Percentiles rank a stretch among this genome's conserved stretches.
Evolutionary conservation across 2,797 vertebrate species (phyloP).

Genomic region (Erpetoichthys calabaricus): DNA sequence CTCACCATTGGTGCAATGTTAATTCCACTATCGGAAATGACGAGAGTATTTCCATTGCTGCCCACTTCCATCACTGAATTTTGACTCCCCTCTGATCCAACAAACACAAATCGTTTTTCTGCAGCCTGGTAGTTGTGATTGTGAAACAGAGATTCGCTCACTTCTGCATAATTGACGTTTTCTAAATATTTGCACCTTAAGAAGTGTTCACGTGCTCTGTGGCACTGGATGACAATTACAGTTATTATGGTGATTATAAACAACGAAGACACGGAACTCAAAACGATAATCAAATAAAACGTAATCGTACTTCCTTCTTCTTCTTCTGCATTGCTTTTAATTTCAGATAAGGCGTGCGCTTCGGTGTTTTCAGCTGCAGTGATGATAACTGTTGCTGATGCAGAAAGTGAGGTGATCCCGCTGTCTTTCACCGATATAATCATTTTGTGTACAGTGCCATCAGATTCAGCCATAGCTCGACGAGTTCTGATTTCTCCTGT

Average conservation of each 20-base stretch:
- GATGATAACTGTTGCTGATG: conserved; percentile 17
- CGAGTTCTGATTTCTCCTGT: conserved; percentile 21
- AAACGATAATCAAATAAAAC: conserved; percentile 29
- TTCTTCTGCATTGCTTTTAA: not conserved
- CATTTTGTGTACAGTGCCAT: conserved; percentile 21
- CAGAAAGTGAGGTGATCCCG: conserved; percentile 23
- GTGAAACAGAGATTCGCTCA: conserved; percentile 24
- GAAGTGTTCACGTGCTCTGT: not conserved
- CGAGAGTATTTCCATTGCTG: conserved; percentile 30
- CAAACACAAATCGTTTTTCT: conserved; percentile 44
- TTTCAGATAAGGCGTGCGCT: not conserved
- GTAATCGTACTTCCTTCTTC: conserved; percentile 10
- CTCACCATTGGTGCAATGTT: no score
- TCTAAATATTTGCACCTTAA: no score
- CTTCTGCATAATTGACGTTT: conserved; percentile 16
- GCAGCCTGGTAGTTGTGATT: conserved; percentile 45
- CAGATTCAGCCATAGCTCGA: conserved; percentile 13
- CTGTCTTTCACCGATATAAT: conserved; percentile 26
- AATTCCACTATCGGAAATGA: conserved; percentile 27
- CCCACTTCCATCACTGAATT: conserved; percentile 36
- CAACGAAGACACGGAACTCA: conserved; percentile 30
- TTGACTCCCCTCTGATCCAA: conserved; percentile 41
- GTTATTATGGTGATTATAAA: conserved; percentile 17
- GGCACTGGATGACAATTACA: conserved; percentile 9
- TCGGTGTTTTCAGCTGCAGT: conserved; percentile 10